Base-by-base conservation (phyloP, 2,113 vertebrate genomes). In the Ascaphus truei region DNA sequence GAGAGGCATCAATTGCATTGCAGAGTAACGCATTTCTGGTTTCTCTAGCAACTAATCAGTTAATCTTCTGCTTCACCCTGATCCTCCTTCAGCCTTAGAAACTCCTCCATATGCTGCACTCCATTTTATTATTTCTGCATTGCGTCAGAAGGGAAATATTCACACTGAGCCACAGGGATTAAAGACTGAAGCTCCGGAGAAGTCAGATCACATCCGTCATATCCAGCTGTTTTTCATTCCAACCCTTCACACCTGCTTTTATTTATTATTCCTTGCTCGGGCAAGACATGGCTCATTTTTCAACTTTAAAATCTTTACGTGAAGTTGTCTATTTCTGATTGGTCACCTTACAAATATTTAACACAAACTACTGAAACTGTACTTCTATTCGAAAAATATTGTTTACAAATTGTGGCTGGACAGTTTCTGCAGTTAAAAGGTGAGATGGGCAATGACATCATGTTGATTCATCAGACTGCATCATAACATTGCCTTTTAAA, bases 221-320 rank as follows among this genome's bases (percentile, higher is more conserved):
- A 83, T 79, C 81, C 89, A 90, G 88, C 87, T 90, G 86, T 79
- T 84, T 84, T 75, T 68, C 72, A 84, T 85, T 80, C 79, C 63
- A 75, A 75, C 73, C 78, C 78, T 80, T 83, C 79, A 83, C 91
- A 93, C 92, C 93, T 93, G 92, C 87, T 89, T 86, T 74, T 66
- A 87, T 86, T 88, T 91, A 85, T 90, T 89, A 85, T 81, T 81
- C 81, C 81, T 79, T 56, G 62, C 69, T 75, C 48, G 73, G 78
- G 86, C 79, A 78, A 81, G 81, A 87, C 73, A 56, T 58, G 63
- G 74, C 78, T 85, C 77, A 68, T 77, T 83, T 88, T 86, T 86
- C 81, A 80, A 56, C 79, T 80, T 83, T 71, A 76, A n/a, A 61
- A 84, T 77, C 75, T 74, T 79, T 88, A 83, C 71, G 75, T 45